These are phyloP conservation scores for Semnopithecus entellus DNA, from an alignment of 2,113 vertebrate species.

Conservation along the genomic window DNA sequence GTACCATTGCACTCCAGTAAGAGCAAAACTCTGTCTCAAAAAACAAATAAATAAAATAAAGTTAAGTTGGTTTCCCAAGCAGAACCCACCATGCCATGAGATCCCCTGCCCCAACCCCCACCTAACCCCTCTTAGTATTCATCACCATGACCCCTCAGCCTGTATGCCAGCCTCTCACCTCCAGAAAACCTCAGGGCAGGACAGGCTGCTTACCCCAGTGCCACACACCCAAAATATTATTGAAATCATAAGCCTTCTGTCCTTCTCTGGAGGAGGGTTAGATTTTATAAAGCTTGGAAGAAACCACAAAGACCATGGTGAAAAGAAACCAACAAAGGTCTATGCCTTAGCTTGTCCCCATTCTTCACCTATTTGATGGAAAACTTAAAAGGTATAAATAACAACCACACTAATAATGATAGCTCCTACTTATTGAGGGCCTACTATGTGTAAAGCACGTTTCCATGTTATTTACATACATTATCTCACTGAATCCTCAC, in stretches of 20 bases:
- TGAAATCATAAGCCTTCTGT: neutral
- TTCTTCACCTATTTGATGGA: neutral
- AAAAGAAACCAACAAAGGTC: neutral
- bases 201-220: neutral
- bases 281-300: neutral
- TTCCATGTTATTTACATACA: neutral
- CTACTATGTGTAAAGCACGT: rapidly evolving
- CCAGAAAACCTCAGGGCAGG: neutral
- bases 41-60: too few relatives aligned
- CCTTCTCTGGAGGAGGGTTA: neutral
- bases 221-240: neutral
- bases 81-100: neutral
- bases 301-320: neutral
- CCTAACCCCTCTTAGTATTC: neutral
- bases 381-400: neutral
- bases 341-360: neutral
- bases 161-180: neutral
- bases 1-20: too few relatives aligned
- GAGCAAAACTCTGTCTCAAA: too few relatives aligned
- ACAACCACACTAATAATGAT: neutral
- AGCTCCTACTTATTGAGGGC: neutral
- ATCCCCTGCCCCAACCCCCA: too few relatives aligned
- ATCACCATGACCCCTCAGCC: neutral
- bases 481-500: neutral
- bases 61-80: neutral